phyloP scores from a whole-genome alignment of 2,113 vertebrate species.

The Arvicanthis niloticus region DNA sequence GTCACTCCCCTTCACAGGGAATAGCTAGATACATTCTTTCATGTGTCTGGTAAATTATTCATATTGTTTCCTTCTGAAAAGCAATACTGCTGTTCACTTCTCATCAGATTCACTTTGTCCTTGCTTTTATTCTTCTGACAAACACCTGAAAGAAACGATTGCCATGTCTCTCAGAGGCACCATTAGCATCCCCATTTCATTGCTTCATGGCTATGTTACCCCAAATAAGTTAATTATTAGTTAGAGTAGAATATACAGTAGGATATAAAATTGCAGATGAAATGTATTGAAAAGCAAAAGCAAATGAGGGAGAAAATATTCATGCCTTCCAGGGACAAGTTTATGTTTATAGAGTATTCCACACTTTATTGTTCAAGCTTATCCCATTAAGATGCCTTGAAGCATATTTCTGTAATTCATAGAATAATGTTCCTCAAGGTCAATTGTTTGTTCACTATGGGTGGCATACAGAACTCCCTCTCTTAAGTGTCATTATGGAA shows the following conservation, averaged over 20 bases:
- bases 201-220: slow-evolving; percentile 67
- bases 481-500: slow-evolving; percentile 7
- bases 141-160: slow-evolving; percentile 64
- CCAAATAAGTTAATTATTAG: slow-evolving; percentile 81
- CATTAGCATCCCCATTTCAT: slow-evolving; percentile 48
- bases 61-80: slow-evolving; percentile 67
- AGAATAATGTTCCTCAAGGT: slow-evolving; percentile 51
- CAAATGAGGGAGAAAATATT: slow-evolving; percentile 63
- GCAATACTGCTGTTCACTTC: slow-evolving; percentile 50
- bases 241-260: slow-evolving; percentile 69
- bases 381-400: slow-evolving; percentile 74
- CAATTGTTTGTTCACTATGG: slow-evolving; percentile 62
- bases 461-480: neutral
- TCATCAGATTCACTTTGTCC: neutral
- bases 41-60: slow-evolving; percentile 77
- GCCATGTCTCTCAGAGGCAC: slow-evolving; percentile 57
- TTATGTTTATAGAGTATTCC: slow-evolving; percentile 79
- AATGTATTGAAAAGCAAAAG: slow-evolving; percentile 70
- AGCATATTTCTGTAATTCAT: slow-evolving; percentile 68
- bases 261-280: slow-evolving; percentile 59
- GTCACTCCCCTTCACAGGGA: neutral
- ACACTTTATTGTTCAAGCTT: slow-evolving; percentile 74
- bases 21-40: slow-evolving; percentile 62
- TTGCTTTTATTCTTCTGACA: slow-evolving; percentile 52
- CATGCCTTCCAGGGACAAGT: slow-evolving; percentile 71